Base-by-base conservation (phyloP, 2,797 vertebrate species). In the Dendrocincla tyrannina region DNA sequence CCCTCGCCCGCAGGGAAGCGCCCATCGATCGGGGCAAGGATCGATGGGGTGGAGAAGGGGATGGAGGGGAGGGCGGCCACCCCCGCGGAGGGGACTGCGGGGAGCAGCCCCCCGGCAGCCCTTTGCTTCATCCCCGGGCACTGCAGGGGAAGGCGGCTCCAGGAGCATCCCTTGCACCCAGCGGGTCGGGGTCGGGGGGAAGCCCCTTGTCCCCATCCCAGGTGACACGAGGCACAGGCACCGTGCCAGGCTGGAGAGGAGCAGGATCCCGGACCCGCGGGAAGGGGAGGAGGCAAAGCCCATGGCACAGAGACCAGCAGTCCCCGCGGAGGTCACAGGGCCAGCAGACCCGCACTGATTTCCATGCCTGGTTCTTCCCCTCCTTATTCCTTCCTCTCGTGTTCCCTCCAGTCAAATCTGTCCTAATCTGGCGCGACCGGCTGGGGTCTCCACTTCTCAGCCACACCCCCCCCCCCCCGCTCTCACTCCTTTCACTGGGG, bases 21-120 rank as follows among this genome's bases (percentile, higher is more conserved):
- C 88, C 81, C 94, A 96, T 85, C 62, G 84, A 97, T 96, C 93
- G 6, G 42, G 88, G 86, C 53, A 7, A 1, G 81, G 55, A 85
- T 91, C 37, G 18, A 96, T 73, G 3, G 2, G 39, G 3, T 6
- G 79, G 3, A 33, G 79, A 17, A 47, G 44, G 50, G 86, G 87
- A 79, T 24, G 89, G 33, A 76, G 68, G 58, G 49, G 44, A 63
- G 44, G 30, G 85, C 3, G 9, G 52, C 35, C 75, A 55, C 52
- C 56, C 33, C 66, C 5, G 1, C 9, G 1, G 28, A 59, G 58
- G 56, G 52, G 10, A 2, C 25, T 0, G 33, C 22, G 44, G 59
- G 56, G 12, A 74, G 75, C 66, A 39, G 22, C 64, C 39, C 86
- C 83, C 33, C 1, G 20, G 47, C 39, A 75, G 85, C 35, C 11